Conservation (phyloP, 2,888 invertebrate species). For the Euphydryas editha region DNA sequence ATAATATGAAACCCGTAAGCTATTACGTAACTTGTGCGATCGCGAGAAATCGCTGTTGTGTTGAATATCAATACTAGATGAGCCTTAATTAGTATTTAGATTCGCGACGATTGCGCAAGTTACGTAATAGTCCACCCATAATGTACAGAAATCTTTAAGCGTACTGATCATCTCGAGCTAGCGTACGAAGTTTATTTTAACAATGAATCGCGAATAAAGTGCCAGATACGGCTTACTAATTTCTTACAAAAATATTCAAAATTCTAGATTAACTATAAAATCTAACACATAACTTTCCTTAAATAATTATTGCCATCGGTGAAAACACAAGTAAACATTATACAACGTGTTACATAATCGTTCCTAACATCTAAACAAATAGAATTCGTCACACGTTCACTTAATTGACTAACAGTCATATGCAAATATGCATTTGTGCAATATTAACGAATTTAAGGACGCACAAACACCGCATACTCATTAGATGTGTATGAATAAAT, state of each 20-base stretch:
- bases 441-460: conserved; percentile 13
- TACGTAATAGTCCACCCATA: too few species aligned
- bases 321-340: conserved; percentile 17
- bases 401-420: conserved; percentile 31
- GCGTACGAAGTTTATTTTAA: too few species aligned
- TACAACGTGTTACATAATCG: conserved; percentile 15
- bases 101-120: too few species aligned
- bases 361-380: conserved; percentile 19
- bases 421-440: conserved; percentile 25
- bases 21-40: too few species aligned
- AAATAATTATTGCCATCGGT: neutral
- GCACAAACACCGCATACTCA: conserved; percentile 8
- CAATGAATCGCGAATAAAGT: too few species aligned
- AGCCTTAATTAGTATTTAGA: too few species aligned
- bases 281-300: neutral
- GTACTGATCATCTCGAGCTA: too few species aligned
- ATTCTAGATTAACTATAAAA: neutral
- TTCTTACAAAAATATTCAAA: neutral
- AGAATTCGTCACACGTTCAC: conserved; percentile 28
- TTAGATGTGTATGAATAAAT: conserved; percentile 4
- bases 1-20: too few species aligned
- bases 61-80: too few species aligned
- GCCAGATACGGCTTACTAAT: too few species aligned
- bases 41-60: too few species aligned
- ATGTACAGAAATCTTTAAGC: too few species aligned